Base-by-base conservation (phyloP, 1,140 invertebrate species). In the Papilio machaon region DNA sequence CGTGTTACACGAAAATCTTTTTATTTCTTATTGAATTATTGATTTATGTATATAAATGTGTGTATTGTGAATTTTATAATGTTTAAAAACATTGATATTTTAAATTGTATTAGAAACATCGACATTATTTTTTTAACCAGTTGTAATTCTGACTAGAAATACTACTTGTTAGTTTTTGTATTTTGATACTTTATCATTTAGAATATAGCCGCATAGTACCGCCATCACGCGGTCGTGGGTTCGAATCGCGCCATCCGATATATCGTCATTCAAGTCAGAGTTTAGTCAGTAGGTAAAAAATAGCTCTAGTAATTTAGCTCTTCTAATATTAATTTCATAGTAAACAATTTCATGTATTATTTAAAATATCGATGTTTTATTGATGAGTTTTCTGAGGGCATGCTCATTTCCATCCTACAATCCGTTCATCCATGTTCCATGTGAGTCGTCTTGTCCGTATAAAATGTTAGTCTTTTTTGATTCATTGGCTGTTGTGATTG, bases 401-500 rank as follows among this genome's bases (percentile, higher is more conserved):
- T 91, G 88, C 81, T 87, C 81, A 85, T 86, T 87, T 89, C 89
- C 89, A 90, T 88, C 82, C 85, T 86, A 89, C 86, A 86, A 85
- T 87, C 87, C 88, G 81, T 80, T 85, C 80, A 82, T 88, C 85
- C 90, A 89, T 87, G 82, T 88, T 88, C 87, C 88, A 90, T 83
- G 67, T 82, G 83, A 85, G 83, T 64, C 82, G 77, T 80, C 83
- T 87, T 79, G 85, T 87, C 87, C 87, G 87, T 86, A 73, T 86
- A 86, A 88, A 88, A 80, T 87, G 82, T 82, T 85, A 91, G 91
- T 91, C 88, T 91, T 92, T 91, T 93, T 93, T 91, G 91, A 91
- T 89, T 90, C 86, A 91, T 91, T 93, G 90, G 90, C 79, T 92
- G 89, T 88, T 86, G 90, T 91, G 88, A 84, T 83, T 89, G 91